Evolutionary conservation across 2,113 vertebrate species (phyloP).

Genomic region (Poeciliopsis turrubarensis): DNA sequence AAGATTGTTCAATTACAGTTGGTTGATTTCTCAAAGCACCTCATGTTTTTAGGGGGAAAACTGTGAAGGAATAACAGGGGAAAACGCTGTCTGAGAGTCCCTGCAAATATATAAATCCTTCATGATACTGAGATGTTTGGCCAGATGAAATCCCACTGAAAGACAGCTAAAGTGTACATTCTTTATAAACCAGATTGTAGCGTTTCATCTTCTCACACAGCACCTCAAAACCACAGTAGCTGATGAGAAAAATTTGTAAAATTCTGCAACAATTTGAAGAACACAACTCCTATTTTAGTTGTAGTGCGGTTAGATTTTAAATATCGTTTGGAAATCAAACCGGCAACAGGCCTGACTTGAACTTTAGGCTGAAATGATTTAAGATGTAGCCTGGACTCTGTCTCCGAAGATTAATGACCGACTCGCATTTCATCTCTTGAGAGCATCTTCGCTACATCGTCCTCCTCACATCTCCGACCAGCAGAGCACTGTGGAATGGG

Average conservation of each 20-base stretch:
- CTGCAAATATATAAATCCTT: neutral
- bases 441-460: slow-evolving; percentile 6
- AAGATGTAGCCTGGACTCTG: neutral
- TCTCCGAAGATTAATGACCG: neutral
- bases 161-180: neutral
- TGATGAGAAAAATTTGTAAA: neutral
- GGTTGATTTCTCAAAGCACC: neutral
- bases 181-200: neutral
- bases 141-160: neutral
- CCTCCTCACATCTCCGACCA: slow-evolving; percentile 1
- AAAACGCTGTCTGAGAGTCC: neutral
- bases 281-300: too few species aligned
- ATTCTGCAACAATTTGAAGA: neutral
- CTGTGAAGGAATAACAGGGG: neutral
- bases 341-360: neutral
- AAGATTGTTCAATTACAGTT: neutral
- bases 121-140: neutral
- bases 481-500: slow-evolving; percentile 8
- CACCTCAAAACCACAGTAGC: neutral
- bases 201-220: neutral
- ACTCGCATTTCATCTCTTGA: neutral
- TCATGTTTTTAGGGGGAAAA: neutral
- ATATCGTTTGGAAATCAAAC: neutral
- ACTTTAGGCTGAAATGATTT: slow-evolving; percentile 3
- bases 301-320: neutral